Base-by-base conservation (phyloP, 2,113 vertebrate genomes). In the Oreochromis spilurus region DNA sequence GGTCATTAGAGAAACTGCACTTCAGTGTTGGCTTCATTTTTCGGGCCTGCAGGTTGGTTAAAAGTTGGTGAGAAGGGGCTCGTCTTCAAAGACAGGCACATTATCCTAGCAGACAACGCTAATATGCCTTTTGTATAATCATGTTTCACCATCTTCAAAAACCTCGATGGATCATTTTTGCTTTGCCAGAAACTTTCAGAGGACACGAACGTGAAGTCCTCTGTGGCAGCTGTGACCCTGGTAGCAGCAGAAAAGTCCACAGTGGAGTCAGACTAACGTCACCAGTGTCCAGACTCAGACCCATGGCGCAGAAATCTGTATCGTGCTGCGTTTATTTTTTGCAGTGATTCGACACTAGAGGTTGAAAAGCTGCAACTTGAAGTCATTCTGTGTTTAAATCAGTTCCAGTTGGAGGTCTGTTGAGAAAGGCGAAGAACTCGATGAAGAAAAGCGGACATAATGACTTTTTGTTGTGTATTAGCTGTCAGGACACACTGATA, bases 211-310 rank as follows among this genome's bases (percentile, higher is more conserved):
- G 2, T 24, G 34, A 40, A 40, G 53, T 29, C 53, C 36, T 19
- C n/a, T 31, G 43, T 77, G 70, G 70, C 43, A 43, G 78, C 36
- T 43, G n/a, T 43, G 78, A 57, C 34, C 13, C 78, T 40, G 53
- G 9, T 17, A 26, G 21, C 14, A 57, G 78, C 36, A 26, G 78
- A 80, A 57, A 55, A 43, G 78, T 53, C n/a, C 70, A 50, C 24
- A 3, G 43, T 75, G 24, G 6, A 75, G 24, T 75, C 70, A 31
- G 26, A 48, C 24, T 75, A 3, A 48, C 17, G 40, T 75, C 67
- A 75, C 67, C 9, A 29, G 43, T 2, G 34, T 57, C 78, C 78
- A 57, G 19, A 9, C n/a, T 57, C 52, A 40, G 78, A 55, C 34
- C n/a, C 12, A 0, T 5, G n/a, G 34, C n/a, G 43, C 78, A 7